phyloP scores from a whole-genome alignment of 1,140 invertebrate species.

The Heliconius melpomene region DNA sequence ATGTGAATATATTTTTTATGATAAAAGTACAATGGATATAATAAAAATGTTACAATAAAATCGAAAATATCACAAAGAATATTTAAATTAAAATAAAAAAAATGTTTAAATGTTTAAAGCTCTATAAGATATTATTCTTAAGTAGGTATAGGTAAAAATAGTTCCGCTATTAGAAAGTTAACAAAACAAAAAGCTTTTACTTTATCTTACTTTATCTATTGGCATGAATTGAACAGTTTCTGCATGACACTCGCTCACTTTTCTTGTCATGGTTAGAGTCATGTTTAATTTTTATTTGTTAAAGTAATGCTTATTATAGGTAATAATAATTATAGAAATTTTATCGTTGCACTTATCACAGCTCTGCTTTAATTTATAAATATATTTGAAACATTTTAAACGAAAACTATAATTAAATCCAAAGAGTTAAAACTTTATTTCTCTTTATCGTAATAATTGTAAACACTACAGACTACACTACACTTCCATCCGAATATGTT shows the following conservation, averaged over 20 bases:
- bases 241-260: conserved; percentile 70
- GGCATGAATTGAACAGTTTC: conserved; percentile 76
- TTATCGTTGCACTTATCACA: not conserved
- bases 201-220: conserved; percentile 71
- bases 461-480: not conserved
- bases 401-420: not conserved
- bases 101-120: too few relatives aligned
- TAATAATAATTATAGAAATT: not conserved
- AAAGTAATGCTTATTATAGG: not conserved
- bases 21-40: not conserved
- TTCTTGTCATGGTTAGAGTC: conserved; percentile 74
- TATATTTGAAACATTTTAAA: not conserved
- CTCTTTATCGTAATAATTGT: not conserved
- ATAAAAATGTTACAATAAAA: too few relatives aligned
- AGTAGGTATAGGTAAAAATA: not conserved
- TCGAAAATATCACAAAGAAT: too few relatives aligned
- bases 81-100: too few relatives aligned
- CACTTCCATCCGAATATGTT: not conserved
- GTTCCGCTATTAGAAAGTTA: not conserved
- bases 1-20: not conserved
- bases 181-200: conserved; percentile 13
- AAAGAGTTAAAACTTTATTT: not conserved
- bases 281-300: conserved; percentile 39
- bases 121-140: not conserved
- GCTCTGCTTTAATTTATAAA: not conserved